Conservation (phyloP, 2,797 vertebrate species). For the Gambelia wislizenii region DNA sequence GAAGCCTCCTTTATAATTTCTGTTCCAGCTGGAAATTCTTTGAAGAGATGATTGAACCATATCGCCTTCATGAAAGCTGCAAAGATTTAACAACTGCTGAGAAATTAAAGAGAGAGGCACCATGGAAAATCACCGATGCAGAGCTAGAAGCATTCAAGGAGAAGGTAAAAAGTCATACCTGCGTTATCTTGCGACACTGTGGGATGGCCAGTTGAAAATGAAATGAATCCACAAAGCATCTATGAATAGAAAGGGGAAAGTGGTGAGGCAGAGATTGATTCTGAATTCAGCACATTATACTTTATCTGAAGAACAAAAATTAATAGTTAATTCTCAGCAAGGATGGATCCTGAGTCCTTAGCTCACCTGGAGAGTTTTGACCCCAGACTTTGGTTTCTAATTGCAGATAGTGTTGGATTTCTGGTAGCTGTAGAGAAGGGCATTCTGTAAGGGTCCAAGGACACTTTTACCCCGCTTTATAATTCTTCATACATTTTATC, state of each 20-base stretch:
- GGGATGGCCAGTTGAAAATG: constrained; percentile 51
- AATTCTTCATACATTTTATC: too few species aligned
- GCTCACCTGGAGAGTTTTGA: too few species aligned
- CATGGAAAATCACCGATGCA: constrained; percentile 95
- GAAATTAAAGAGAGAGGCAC: constrained; percentile 86
- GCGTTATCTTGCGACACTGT: constrained; percentile 52
- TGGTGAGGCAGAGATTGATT: not conserved
- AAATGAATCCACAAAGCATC: not conserved
- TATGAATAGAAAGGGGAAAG: not conserved
- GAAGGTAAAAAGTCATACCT: constrained; percentile 85
- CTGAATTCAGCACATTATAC: not conserved
- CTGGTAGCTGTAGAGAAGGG: too few species aligned
- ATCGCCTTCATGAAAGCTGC: constrained; percentile 89
- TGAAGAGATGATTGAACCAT: constrained; percentile 96
- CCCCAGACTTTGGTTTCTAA: too few species aligned
- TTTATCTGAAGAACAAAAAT: not conserved
- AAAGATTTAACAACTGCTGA: constrained; percentile 87
- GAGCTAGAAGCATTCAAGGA: constrained; percentile 92
- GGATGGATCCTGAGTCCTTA: too few species aligned
- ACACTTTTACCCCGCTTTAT: too few species aligned
- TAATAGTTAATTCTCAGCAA: too few species aligned
- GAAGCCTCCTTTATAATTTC: constrained; percentile 75
- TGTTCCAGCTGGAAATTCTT: constrained; percentile 90
- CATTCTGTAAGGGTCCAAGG: too few species aligned
- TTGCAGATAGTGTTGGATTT: too few species aligned